These are phyloP conservation scores for Coelopa pilipes DNA, from an alignment of 2,888 invertebrate genomes.

Conservation along the genomic window DNA sequence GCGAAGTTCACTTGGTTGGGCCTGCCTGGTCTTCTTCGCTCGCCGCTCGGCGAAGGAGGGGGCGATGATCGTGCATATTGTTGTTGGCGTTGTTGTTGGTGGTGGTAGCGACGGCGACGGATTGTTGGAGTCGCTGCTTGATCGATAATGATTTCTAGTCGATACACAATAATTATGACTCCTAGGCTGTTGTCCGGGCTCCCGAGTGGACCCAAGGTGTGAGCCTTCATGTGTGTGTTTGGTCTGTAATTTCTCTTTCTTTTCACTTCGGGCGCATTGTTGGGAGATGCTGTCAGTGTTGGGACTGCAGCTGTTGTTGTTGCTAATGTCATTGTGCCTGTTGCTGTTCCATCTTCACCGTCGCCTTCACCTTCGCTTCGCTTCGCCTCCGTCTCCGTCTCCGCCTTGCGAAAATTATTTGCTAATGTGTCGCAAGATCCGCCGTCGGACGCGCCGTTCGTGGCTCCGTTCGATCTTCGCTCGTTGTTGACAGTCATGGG, in stretches of 20 bases:
- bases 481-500: no score
- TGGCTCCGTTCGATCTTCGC: neutral
- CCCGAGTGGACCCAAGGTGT: neutral
- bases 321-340: no score
- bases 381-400: no score
- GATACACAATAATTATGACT: constrained; percentile 10
- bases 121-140: no score
- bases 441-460: neutral
- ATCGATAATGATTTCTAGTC: constrained; percentile 4
- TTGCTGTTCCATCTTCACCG: no score
- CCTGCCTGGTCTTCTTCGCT: no score
- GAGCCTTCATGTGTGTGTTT: constrained; percentile 48
- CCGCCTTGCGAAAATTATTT: no score
- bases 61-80: no score
- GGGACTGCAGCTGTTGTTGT: no score
- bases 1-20: no score
- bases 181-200: neutral
- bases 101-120: neutral
- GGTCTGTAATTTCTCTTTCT: constrained; percentile 63
- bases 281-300: neutral
- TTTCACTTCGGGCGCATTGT: constrained; percentile 55
- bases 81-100: neutral
- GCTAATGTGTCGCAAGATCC: neutral
- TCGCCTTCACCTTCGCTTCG: no score
- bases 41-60: no score